These are phyloP conservation scores for Synanthedon tipuliformis DNA, from an alignment of 2,888 invertebrate species.

Conservation along the genomic window DNA sequence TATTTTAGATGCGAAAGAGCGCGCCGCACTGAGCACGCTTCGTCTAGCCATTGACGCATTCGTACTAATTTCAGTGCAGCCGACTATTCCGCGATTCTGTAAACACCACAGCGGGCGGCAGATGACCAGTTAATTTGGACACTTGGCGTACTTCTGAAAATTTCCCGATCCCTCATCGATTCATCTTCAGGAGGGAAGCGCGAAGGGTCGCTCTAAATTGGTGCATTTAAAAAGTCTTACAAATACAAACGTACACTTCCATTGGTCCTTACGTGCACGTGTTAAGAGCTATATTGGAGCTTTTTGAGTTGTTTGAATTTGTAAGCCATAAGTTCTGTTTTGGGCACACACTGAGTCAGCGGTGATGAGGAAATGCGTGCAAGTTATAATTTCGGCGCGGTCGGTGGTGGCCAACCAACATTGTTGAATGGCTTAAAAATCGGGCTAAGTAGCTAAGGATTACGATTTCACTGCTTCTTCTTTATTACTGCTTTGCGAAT, in stretches of 20 bases:
- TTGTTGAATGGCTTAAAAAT: conserved; percentile 61
- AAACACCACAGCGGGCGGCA: conserved; percentile 52
- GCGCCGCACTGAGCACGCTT: conserved; percentile 35
- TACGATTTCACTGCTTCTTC: too few species aligned
- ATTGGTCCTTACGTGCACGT: neutral
- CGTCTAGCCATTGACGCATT: conserved; percentile 65
- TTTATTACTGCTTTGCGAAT: too few species aligned
- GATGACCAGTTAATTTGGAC: conserved; percentile 34
- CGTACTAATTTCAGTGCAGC: conserved; percentile 68
- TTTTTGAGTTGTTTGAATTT: conserved; percentile 15
- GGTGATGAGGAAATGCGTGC: conserved; percentile 66
- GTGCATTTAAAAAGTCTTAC: conserved; percentile 23
- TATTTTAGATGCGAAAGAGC: conserved; percentile 49
- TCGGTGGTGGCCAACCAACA: conserved; percentile 59
- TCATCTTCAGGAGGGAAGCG: conserved; percentile 21
- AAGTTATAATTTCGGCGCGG: conserved; percentile 60
- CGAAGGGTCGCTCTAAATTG: conserved; percentile 28
- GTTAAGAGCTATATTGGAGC: conserved; percentile 19
- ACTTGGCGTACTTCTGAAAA: conserved; percentile 20
- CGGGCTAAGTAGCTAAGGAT: conserved; percentile 5
- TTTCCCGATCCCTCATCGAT: conserved; percentile 18
- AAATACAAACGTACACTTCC: conserved; percentile 14
- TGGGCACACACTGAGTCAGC: conserved; percentile 59
- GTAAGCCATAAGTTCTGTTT: conserved; percentile 65
- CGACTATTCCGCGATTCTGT: conserved; percentile 66